phyloP scores from a whole-genome alignment of 2,888 invertebrate species.

The Yponomeuta sedellus region DNA sequence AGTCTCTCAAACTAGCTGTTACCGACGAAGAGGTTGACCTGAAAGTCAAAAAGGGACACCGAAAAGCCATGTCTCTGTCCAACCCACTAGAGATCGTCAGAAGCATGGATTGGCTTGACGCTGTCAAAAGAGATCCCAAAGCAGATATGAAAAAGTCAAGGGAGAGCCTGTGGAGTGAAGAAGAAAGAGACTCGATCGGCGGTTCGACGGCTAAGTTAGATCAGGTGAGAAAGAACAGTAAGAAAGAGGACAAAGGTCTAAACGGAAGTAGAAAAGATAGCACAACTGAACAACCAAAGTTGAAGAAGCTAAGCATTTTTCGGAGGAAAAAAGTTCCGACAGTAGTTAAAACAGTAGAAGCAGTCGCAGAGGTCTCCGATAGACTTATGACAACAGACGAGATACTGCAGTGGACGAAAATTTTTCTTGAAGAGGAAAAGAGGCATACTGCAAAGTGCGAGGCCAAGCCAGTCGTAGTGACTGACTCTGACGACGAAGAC shows the following conservation, averaged over 20 bases:
- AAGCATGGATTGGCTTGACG: constrained; percentile 62
- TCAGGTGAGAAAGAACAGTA: constrained; percentile 56
- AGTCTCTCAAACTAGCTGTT: constrained; percentile 63
- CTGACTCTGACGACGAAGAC: constrained; percentile 51
- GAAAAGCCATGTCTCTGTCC: constrained; percentile 70
- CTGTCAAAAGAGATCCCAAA: constrained; percentile 59
- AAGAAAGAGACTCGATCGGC: constrained; percentile 62
- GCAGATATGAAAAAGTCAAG: constrained; percentile 65
- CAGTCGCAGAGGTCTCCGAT: constrained; percentile 52
- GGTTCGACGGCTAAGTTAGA: constrained; percentile 57
- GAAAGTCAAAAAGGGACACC: constrained; percentile 54
- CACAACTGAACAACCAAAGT: constrained; percentile 51
- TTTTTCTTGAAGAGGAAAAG: constrained; percentile 63
- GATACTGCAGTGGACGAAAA: constrained; percentile 53
- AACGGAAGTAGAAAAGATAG: constrained; percentile 45
- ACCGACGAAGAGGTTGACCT: constrained; percentile 66
- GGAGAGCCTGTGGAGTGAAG: constrained; percentile 70
- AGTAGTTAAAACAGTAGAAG: constrained; percentile 50
- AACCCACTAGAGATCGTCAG: constrained; percentile 68
- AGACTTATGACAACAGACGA: constrained; percentile 48
- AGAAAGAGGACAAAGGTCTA: constrained; percentile 56
- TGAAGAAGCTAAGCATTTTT: constrained; percentile 60
- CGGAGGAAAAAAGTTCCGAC: constrained; percentile 63
- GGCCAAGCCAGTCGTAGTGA: constrained; percentile 44
- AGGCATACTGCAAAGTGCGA: constrained; percentile 46